Evolutionary conservation across 2,113 vertebrate species (phyloP).

Genomic region (Myotis brandtii): DNA sequence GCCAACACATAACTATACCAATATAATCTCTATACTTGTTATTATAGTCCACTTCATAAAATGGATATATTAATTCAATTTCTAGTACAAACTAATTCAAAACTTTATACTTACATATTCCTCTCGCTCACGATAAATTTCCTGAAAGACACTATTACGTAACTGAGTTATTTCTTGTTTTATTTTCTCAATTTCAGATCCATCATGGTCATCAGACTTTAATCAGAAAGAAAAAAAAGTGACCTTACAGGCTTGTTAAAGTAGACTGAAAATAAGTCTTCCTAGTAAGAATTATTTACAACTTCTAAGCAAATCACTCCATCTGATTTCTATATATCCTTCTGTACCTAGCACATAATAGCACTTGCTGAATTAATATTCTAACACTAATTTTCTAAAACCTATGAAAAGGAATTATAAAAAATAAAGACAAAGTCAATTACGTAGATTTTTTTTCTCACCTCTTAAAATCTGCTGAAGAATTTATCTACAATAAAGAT

Average conservation of each 20-base stretch:
- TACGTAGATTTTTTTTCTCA: background rate
- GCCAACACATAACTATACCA: background rate
- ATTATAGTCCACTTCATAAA: constrained; percentile 35
- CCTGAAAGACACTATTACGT: constrained; percentile 85
- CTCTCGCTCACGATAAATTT: constrained; percentile 87
- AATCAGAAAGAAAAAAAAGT: constrained; percentile 65
- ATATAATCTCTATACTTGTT: background rate
- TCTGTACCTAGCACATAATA: background rate
- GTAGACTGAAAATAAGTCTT: constrained; percentile 46
- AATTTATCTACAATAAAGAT: constrained; percentile 45
- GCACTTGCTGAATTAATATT: constrained; percentile 19
- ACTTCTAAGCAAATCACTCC: constrained; percentile 15
- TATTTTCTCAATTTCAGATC: constrained; percentile 85
- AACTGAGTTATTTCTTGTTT: constrained; percentile 86
- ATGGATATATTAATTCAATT: constrained; percentile 21
- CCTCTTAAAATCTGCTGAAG: constrained; percentile 22
- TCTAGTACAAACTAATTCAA: constrained; percentile 51
- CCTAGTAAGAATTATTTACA: background rate
- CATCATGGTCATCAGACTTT: constrained; percentile 86
- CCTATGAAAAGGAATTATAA: constrained; percentile 11
- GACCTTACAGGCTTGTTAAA: constrained; percentile 38
- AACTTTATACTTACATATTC: constrained; percentile 88
- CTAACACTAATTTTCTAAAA: constrained; percentile 52
- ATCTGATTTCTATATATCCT: background rate
- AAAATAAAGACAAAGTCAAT: constrained; percentile 55